Percentiles rank a stretch among this genome's conserved stretches.
Evolutionary conservation across 2,888 invertebrate species (phyloP).

Genomic region (Myopa testacea): DNA sequence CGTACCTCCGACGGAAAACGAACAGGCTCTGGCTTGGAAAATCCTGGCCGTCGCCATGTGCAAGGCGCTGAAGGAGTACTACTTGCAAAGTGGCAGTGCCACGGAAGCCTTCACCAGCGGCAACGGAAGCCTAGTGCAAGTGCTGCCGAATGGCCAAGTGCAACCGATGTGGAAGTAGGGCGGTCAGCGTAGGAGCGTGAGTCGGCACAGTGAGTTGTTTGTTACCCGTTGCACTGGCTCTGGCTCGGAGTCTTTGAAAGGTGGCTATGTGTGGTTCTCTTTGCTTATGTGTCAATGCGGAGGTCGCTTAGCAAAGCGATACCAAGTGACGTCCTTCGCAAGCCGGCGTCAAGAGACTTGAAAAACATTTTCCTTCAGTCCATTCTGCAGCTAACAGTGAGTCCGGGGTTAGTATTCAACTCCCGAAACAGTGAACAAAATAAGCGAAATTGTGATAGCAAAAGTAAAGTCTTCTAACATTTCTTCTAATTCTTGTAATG

Average conservation of each 20-base stretch:
- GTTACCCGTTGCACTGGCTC: neutral
- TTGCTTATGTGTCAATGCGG: slow-evolving; percentile 10
- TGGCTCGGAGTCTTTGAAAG: slow-evolving; percentile 44
- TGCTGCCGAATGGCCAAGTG: slow-evolving; percentile 57
- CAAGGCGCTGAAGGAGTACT: slow-evolving; percentile 63
- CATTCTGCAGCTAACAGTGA: neutral
- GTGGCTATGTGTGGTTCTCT: slow-evolving; percentile 53
- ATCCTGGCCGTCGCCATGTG: slow-evolving; percentile 63
- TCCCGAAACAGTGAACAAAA: slow-evolving; percentile 29
- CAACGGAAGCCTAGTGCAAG: slow-evolving; percentile 59
- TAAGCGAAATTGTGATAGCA: slow-evolving; percentile 53
- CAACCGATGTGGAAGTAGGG: slow-evolving; percentile 50
- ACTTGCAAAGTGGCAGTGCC: slow-evolving; percentile 51
- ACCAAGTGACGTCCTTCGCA: neutral
- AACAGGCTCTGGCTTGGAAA: slow-evolving; percentile 62
- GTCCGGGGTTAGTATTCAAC: neutral
- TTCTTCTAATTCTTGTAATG: neutral
- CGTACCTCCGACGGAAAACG: slow-evolving; percentile 46
- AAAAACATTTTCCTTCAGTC: neutral
- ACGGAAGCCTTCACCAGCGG: slow-evolving; percentile 48
- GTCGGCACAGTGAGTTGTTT: neutral
- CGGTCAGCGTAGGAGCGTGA: slow-evolving; percentile 28
- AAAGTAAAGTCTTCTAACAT: slow-evolving; percentile 17
- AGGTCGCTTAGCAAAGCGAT: neutral
- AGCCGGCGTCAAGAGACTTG: no score